Evolutionary conservation across 2,797 vertebrate genomes (phyloP).

Genomic region (Taenioides sp.): DNA sequence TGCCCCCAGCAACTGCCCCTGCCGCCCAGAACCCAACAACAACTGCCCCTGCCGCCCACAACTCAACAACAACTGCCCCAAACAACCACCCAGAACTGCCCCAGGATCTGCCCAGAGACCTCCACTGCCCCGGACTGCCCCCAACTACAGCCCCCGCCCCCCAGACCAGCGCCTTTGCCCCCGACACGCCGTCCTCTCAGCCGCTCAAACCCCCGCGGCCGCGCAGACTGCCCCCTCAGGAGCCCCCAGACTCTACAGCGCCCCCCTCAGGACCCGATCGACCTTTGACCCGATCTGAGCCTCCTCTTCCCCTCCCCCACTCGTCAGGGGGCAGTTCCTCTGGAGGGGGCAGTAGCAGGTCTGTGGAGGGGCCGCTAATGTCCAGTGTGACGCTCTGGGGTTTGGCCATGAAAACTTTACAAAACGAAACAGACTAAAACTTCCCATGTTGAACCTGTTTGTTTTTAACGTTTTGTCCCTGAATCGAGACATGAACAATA

Average conservation of each 20-base stretch:
- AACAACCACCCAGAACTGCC: neutral
- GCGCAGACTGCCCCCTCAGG: neutral
- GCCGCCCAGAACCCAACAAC: too few species aligned
- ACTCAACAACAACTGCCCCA: too few species aligned
- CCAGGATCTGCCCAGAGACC: neutral
- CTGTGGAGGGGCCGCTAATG: conserved; percentile 84
- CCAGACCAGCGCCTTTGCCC: too few species aligned
- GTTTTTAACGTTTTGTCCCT: too few species aligned
- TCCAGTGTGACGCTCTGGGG: conserved; percentile 92
- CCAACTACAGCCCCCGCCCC: too few species aligned
- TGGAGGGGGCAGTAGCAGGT: conserved; percentile 60
- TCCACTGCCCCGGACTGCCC: too few species aligned
- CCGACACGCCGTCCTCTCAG: too few species aligned
- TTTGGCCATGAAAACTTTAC: conserved; percentile 91
- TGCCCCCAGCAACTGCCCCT: conserved; percentile 26
- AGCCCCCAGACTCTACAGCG: neutral
- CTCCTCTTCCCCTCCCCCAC: too few species aligned
- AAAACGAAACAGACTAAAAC: conserved; percentile 82
- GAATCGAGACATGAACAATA: too few species aligned
- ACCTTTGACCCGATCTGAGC: neutral
- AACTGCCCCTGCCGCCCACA: conserved; percentile 18
- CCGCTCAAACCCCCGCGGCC: neutral
- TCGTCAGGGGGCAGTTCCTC: neutral
- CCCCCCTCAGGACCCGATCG: neutral
- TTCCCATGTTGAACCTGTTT: neutral